Evolutionary conservation across 2,888 invertebrate species (phyloP).

Genomic region (Nemurella pictetii): DNA sequence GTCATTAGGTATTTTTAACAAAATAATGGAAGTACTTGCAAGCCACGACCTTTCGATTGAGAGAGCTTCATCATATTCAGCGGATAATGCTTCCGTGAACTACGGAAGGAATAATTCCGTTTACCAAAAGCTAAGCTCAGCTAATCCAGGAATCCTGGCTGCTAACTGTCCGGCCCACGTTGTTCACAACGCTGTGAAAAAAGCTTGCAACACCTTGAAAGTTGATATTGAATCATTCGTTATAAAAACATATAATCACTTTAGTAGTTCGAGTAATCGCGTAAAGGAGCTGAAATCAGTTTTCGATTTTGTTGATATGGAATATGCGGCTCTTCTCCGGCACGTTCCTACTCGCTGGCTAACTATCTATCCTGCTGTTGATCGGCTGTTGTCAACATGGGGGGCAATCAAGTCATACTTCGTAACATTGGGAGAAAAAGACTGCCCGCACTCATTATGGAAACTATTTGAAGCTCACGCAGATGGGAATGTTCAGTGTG

Average conservation of each 20-base stretch:
- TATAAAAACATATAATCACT: slow-evolving; percentile 16
- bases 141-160: slow-evolving; percentile 14
- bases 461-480: slow-evolving; percentile 17
- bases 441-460: slow-evolving; percentile 13
- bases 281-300: slow-evolving; percentile 17
- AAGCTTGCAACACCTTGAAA: slow-evolving; percentile 17
- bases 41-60: background rate
- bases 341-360: slow-evolving; percentile 19
- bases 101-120: slow-evolving; percentile 11
- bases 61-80: slow-evolving; percentile 2
- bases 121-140: background rate
- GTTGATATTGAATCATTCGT: slow-evolving; percentile 10
- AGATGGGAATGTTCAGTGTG: slow-evolving; percentile 1
- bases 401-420: slow-evolving; percentile 18
- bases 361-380: slow-evolving; percentile 21
- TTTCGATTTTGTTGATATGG: slow-evolving; percentile 23
- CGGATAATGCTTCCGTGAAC: slow-evolving; percentile 14
- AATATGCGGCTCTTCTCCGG: slow-evolving; percentile 14
- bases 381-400: slow-evolving; percentile 19
- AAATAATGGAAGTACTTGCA: background rate
- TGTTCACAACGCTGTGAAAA: slow-evolving; percentile 21
- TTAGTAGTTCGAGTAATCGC: slow-evolving; percentile 16
- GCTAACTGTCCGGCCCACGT: slow-evolving; percentile 23
- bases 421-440: slow-evolving; percentile 19
- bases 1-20: background rate